Evolutionary conservation across 1,140 invertebrate genomes (phyloP).

Genomic region (Cydia fagiglandana): DNA sequence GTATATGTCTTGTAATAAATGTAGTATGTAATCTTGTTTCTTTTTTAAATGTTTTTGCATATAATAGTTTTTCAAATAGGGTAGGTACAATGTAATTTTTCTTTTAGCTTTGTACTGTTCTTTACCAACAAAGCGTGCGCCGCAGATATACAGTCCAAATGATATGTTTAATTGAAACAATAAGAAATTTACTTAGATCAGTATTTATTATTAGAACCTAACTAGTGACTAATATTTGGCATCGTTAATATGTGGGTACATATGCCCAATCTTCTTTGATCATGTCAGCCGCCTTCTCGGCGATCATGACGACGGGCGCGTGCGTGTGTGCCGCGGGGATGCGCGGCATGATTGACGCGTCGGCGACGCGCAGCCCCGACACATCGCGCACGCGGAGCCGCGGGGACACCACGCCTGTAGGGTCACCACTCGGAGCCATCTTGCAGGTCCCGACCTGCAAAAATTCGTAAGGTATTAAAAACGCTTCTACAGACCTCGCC

Average conservation of each 20-base stretch:
- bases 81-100: no score
- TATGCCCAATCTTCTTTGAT: constrained; percentile 83
- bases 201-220: neutral
- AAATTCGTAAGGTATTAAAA: neutral
- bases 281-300: constrained; percentile 83
- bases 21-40: neutral
- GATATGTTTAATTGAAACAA: neutral
- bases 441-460: constrained; percentile 85
- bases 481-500: no score
- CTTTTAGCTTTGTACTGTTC: no score
- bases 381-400: constrained; percentile 81
- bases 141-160: no score
- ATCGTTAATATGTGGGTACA: neutral
- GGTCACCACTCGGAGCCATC: constrained; percentile 89
- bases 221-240: constrained; percentile 34
- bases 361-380: constrained; percentile 80
- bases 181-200: neutral
- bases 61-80: no score
- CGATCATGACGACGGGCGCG: constrained; percentile 83
- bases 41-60: neutral
- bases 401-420: constrained; percentile 89
- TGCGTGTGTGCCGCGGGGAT: constrained; percentile 83
- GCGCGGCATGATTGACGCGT: constrained; percentile 83
- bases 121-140: no score
- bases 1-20: neutral